phyloP scores from a whole-genome alignment of 2,797 vertebrate species.

The Numenius phaeopus region DNA sequence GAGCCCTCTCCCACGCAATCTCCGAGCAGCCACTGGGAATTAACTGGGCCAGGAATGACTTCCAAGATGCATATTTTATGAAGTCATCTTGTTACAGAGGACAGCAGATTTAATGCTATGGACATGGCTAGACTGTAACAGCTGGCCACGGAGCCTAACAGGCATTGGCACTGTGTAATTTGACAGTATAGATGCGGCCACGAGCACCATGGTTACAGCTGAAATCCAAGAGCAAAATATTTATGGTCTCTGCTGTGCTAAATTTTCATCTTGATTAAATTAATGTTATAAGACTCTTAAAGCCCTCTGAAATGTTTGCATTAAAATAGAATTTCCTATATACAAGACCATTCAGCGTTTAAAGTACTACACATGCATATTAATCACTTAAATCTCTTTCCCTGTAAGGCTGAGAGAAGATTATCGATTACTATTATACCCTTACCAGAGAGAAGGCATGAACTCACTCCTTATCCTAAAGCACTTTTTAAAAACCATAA shows the following conservation, averaged over 20 bases:
- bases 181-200: background rate
- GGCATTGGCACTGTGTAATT: background rate
- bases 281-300: background rate
- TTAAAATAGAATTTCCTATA: background rate
- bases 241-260: background rate
- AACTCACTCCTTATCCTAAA: background rate
- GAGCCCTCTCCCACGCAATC: background rate
- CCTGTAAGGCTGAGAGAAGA: background rate
- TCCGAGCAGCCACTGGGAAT: background rate
- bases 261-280: background rate
- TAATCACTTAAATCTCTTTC: background rate
- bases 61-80: background rate
- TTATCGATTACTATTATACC: background rate
- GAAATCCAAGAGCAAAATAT: background rate
- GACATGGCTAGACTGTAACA: fast-evolving
- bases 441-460: background rate
- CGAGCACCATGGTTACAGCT: background rate
- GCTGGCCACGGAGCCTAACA: background rate
- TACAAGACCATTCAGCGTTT: background rate
- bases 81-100: background rate
- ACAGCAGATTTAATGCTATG: background rate
- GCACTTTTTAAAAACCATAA: background rate
- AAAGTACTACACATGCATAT: background rate
- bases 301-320: background rate
- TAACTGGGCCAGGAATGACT: background rate